Evolutionary conservation across 2,113 vertebrate species (phyloP), one percentile per base, ranked within the genome.

Genomic region (Amphiprion ocellaris): DNA sequence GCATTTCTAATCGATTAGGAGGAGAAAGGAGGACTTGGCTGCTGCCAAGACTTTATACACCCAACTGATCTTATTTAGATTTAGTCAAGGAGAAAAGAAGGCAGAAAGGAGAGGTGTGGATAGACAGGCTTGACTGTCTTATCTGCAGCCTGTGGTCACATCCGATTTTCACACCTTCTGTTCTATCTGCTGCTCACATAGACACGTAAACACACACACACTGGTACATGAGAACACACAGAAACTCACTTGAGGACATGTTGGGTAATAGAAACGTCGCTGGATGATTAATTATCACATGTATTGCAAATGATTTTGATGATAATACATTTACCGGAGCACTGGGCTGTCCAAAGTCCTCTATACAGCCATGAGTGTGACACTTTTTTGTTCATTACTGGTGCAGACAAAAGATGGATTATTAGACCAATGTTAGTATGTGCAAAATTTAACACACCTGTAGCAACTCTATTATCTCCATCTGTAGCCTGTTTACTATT

Each of bases 31-130:
- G 69, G 66, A 85, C 70, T 44, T 70, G 49, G 47, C 52, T 1
- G 0, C 81, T 79, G 77, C 68, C 63, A 88, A 72, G 87, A 73
- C 84, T 88, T 87, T 84, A 76, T 89, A 79, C 69, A 79, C 59
- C 19, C 49, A 60, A 65, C 77, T 86, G 87, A 92, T 94, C 89
- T 90, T 89, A 77, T 92, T 90, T 93, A 85, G 86, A 92, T 87
- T 87, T 80, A 69, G 74, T 68, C 63, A 64, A 88, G 74, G 75
- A 79, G 69, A 86, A 54, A 65, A 77, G 59, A 81, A 4, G 24
- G 58, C 60, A 74, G 59, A 80, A 74, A 60, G 63, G 49, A 79
- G 74, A 75, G 50, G 52, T 65, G 62, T 74, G 76, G 66, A 88
- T 61, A 69, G 89, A 87, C 54, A 73, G 72, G 59, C 69, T 83